Evolutionary conservation across 2,888 invertebrate genomes (phyloP).

Genomic region (Amblyjoppa proteus): DNA sequence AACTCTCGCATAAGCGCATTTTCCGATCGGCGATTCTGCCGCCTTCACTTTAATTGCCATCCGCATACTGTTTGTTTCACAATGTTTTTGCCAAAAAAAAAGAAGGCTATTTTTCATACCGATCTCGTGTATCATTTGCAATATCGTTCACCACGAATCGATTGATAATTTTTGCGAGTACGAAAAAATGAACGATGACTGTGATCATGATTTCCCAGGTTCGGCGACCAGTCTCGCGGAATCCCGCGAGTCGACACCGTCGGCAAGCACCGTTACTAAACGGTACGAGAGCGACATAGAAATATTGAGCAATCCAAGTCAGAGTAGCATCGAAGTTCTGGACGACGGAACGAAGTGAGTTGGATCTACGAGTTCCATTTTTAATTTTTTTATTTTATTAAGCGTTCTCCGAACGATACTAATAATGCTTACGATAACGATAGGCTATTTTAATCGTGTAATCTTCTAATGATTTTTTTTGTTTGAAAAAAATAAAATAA

Average conservation of each 20-base stretch:
- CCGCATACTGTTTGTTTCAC: not conserved
- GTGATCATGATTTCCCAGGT: slow-evolving; percentile 75
- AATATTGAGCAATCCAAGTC: slow-evolving; percentile 90
- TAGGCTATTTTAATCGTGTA: not conserved
- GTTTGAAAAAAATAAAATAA: slow-evolving; percentile 31
- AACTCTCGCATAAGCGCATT: not conserved
- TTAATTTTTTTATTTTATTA: not conserved
- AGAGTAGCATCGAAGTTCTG: slow-evolving; percentile 89
- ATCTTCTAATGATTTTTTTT: slow-evolving; percentile 47
- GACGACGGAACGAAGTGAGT: slow-evolving; percentile 85
- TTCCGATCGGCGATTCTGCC: slow-evolving; percentile 3
- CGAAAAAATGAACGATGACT: not conserved
- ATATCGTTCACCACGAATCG: not conserved
- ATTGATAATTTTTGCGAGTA: slow-evolving; percentile 3
- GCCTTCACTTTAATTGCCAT: slow-evolving; percentile 6
- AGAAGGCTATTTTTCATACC: slow-evolving; percentile 3
- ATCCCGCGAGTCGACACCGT: slow-evolving; percentile 83
- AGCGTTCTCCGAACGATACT: slow-evolving; percentile 19
- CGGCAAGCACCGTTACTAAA: slow-evolving; percentile 77
- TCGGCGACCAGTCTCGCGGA: slow-evolving; percentile 84
- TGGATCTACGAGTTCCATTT: slow-evolving; percentile 40
- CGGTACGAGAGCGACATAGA: slow-evolving; percentile 89
- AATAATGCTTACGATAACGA: slow-evolving; percentile 25
- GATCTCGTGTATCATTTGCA: slow-evolving; percentile 6
- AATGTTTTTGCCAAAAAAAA: not conserved